phyloP scores from a whole-genome alignment of 1,140 invertebrate genomes.

The Hesperophylax magnus region DNA sequence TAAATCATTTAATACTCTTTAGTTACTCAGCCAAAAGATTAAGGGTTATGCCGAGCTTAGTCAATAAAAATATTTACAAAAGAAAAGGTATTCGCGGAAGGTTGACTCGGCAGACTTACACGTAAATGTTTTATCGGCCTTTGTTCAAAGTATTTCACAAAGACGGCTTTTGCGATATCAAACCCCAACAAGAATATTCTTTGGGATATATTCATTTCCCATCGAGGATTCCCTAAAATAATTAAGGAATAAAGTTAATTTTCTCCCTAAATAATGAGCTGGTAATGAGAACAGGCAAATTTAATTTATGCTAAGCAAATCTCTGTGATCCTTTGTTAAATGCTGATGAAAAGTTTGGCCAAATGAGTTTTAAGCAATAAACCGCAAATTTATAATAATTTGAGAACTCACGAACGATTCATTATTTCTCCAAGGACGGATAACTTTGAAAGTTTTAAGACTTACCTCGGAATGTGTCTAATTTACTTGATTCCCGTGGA shows the following conservation, averaged over 20 bases:
- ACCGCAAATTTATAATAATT: conserved; percentile 24
- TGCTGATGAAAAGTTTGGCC: conserved; percentile 22
- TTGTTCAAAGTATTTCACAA: neutral
- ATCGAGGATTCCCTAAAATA: conserved; percentile 14
- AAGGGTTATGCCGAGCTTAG: too few relatives aligned
- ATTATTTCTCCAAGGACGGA: conserved; percentile 14
- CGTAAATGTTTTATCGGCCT: too few relatives aligned
- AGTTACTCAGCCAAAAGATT: too few relatives aligned
- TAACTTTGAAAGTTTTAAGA: neutral
- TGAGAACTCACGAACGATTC: conserved; percentile 19
- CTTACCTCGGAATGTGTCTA: neutral
- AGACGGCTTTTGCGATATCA: neutral
- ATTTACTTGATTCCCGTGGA: neutral
- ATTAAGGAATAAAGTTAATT: conserved; percentile 15
- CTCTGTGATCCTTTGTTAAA: conserved; percentile 28
- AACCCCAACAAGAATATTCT: conserved; percentile 13
- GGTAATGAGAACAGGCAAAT: conserved; percentile 30
- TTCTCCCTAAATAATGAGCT: conserved; percentile 33
- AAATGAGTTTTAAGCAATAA: conserved; percentile 32
- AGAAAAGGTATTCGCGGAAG: neutral
- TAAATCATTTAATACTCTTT: too few relatives aligned
- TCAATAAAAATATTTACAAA: neutral
- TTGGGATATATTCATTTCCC: neutral
- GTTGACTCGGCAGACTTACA: neutral
- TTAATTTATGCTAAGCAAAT: conserved; percentile 43